These are phyloP conservation scores for Eupithecia pulchellata DNA, from an alignment of 2,888 invertebrate species.

Conservation along the genomic window DNA sequence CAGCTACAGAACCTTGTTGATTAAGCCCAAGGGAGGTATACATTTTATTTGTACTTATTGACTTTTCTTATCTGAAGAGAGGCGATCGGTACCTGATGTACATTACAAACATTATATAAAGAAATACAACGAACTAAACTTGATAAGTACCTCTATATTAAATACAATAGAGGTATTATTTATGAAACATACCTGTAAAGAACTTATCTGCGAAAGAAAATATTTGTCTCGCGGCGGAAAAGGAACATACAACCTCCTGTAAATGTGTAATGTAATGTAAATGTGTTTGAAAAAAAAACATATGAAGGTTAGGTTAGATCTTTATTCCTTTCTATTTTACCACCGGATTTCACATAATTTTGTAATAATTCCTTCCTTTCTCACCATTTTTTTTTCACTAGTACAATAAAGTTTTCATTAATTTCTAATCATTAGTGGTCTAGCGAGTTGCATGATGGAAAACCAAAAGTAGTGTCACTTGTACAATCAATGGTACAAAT, in stretches of 20 bases:
- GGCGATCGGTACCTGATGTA: background rate
- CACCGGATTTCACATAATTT: background rate
- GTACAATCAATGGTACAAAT: no score
- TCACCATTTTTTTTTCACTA: no score
- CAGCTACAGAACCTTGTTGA: background rate
- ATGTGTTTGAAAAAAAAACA: background rate
- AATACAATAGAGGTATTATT: no score
- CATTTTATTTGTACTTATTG: background rate
- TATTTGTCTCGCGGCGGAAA: no score
- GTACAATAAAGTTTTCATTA: no score
- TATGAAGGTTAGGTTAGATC: background rate
- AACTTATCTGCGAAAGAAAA: no score
- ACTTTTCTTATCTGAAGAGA: background rate
- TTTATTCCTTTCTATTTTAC: background rate
- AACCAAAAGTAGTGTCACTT: no score
- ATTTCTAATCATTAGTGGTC: background rate
- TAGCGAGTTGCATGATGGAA: background rate
- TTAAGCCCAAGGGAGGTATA: conserved; percentile 9
- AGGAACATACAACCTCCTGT: no score
- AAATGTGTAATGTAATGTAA: no score
- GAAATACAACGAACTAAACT: background rate
- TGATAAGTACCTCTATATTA: no score
- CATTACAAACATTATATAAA: background rate
- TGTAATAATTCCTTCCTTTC: background rate
- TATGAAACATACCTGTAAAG: no score